Conservation (phyloP, 2,797 vertebrate species). For the Sciaenops ocellatus region DNA sequence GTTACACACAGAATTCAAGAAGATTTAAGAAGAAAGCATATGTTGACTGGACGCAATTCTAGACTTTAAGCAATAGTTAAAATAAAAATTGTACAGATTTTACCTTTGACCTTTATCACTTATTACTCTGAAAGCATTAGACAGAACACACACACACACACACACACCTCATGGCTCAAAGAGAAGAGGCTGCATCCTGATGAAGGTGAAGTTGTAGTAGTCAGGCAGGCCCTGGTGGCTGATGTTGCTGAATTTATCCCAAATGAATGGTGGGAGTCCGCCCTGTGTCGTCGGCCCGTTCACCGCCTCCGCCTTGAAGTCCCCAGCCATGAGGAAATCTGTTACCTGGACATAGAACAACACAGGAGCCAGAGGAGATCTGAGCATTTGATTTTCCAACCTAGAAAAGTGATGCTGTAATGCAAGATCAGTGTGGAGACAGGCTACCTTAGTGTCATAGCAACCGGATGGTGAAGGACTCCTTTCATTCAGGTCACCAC, state of each 20-base stretch:
- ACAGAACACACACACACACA: background rate
- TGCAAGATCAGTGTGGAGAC: background rate
- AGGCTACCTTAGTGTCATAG: slow-evolving; percentile 94
- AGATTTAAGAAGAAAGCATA: background rate
- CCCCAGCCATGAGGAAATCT: slow-evolving; percentile 87
- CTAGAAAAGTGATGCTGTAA: no score
- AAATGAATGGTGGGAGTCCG: slow-evolving; percentile 89
- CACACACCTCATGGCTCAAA: slow-evolving; percentile 73
- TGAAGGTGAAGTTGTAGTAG: slow-evolving; percentile 90
- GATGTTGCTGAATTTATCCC: slow-evolving; percentile 88
- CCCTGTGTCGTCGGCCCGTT: slow-evolving; percentile 92
- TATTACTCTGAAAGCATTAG: background rate
- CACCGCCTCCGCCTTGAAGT: slow-evolving; percentile 86
- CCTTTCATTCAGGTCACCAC: slow-evolving; percentile 85
- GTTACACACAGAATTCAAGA: background rate
- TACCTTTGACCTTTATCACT: background rate
- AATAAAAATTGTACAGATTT: background rate
- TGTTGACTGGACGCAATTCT: background rate
- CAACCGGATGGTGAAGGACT: slow-evolving; percentile 88
- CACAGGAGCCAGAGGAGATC: background rate
- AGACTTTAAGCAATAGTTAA: background rate
- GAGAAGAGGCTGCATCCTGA: slow-evolving; percentile 88
- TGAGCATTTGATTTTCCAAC: background rate
- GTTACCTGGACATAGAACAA: slow-evolving; percentile 85
- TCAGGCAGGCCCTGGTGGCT: slow-evolving; percentile 90